These are phyloP conservation scores for Hylaeus volcanicus DNA, from an alignment of 1,140 invertebrate species.

Conservation along the genomic window DNA sequence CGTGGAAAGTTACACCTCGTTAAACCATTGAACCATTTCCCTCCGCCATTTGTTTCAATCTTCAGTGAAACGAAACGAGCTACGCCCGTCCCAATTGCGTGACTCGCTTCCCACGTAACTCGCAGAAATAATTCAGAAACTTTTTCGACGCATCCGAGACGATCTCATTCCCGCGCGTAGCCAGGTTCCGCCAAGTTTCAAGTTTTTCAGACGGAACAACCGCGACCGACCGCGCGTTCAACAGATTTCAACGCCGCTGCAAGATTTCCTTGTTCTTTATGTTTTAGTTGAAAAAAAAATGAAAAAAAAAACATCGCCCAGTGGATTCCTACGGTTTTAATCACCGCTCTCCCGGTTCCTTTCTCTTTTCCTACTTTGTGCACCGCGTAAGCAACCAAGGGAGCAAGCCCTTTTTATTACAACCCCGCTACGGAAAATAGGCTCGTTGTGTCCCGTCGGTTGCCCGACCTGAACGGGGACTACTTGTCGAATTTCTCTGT, in stretches of 20 bases:
- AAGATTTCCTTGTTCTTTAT: neutral
- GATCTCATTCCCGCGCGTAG: too few relatives aligned
- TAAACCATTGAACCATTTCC: neutral
- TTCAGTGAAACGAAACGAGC: neutral
- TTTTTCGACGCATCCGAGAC: slow-evolving; percentile 3
- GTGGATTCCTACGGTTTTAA: slow-evolving; percentile 5
- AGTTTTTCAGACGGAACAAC: neutral
- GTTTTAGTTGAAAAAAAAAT: neutral
- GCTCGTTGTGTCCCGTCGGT: slow-evolving; percentile 3
- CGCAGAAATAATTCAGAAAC: neutral
- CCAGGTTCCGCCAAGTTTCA: neutral
- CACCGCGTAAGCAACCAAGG: slow-evolving; percentile 19
- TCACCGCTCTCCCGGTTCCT: neutral
- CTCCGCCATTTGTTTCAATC: neutral
- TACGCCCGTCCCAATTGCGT: neutral
- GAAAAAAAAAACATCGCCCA: neutral
- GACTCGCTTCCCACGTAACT: neutral
- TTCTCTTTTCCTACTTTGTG: neutral
- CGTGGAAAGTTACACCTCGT: slow-evolving; percentile 4
- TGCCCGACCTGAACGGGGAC: neutral
- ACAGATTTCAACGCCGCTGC: neutral
- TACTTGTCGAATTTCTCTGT: too few relatives aligned
- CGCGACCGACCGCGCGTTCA: neutral
- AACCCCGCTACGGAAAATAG: slow-evolving; percentile 31
- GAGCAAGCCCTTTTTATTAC: slow-evolving; percentile 22